Percentiles rank a stretch among this genome's conserved stretches.
Conservation (phyloP, 2,888 invertebrate species). For the Tetranychus piercei region DNA sequence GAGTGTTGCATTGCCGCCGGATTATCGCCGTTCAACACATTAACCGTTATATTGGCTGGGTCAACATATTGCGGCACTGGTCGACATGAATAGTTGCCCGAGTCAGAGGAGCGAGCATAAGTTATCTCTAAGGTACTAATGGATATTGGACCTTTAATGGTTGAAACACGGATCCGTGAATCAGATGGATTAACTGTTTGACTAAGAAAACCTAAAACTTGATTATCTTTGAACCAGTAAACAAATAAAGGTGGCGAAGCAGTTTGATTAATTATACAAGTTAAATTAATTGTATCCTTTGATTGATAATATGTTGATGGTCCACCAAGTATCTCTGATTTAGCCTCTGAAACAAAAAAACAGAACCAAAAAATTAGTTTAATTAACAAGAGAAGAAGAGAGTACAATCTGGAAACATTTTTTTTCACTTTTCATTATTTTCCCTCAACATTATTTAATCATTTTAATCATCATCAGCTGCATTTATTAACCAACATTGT, state of each 20-base stretch:
- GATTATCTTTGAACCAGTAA: slow-evolving; percentile 70
- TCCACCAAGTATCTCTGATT: slow-evolving; percentile 23
- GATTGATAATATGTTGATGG: slow-evolving; percentile 23
- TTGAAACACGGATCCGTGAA: slow-evolving; percentile 60
- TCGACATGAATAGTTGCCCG: slow-evolving; percentile 74
- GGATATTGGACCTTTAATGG: slow-evolving; percentile 37
- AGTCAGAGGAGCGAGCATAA: slow-evolving; percentile 50
- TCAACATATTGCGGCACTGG: slow-evolving; percentile 54
- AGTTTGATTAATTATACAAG: slow-evolving; percentile 35
- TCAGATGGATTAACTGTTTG: slow-evolving; percentile 1
- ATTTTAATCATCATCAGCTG: not conserved
- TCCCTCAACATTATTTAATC: not conserved
- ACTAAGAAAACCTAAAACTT: slow-evolving; percentile 61
- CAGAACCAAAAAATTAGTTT: not conserved
- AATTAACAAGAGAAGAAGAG: not conserved
- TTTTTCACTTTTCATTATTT: not conserved
- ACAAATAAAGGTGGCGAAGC: slow-evolving; percentile 66
- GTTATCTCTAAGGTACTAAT: slow-evolving; percentile 22
- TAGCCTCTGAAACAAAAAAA: slow-evolving; percentile 19
- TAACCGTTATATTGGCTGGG: slow-evolving; percentile 64
- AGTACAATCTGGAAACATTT: not conserved
- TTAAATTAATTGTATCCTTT: slow-evolving; percentile 17
- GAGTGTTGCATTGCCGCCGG: slow-evolving; percentile 11
- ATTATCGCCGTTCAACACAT: slow-evolving; percentile 59
- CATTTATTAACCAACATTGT: not conserved